Evolutionary conservation across 2,797 vertebrate species (phyloP).

Genomic region (Vultur gryphus): DNA sequence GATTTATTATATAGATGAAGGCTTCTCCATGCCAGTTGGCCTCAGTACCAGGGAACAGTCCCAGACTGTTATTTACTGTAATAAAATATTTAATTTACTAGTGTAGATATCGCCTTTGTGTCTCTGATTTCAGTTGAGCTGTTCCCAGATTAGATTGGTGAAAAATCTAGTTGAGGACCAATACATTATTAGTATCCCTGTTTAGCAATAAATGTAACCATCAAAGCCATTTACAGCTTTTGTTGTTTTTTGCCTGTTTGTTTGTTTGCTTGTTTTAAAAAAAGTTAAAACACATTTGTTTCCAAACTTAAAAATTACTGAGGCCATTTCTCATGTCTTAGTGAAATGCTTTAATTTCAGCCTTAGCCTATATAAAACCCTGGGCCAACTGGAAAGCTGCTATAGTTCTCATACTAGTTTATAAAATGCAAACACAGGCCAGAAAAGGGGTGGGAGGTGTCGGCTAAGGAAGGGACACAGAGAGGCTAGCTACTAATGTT

Average conservation of each 20-base stretch:
- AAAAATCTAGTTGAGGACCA: not conserved
- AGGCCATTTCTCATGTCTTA: not conserved
- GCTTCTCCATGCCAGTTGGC: not conserved
- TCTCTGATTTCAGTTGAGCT: not conserved
- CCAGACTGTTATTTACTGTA: constrained; percentile 32
- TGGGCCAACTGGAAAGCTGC: not conserved
- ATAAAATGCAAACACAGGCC: not conserved
- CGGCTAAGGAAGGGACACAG: not conserved
- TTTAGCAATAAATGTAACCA: not conserved
- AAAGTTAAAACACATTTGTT: not conserved
- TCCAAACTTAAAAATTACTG: not conserved
- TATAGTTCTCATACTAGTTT: not conserved
- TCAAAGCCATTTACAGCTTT: not conserved
- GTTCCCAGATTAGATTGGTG: not conserved
- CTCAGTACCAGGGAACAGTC: not conserved
- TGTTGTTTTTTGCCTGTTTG: not conserved
- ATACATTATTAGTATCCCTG: not conserved
- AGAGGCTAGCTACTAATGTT: not conserved
- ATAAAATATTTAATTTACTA: constrained; percentile 34
- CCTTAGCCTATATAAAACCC: not conserved
- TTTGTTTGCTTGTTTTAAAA: not conserved
- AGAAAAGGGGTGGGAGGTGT: not conserved
- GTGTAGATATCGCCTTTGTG: not conserved
- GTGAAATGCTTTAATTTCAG: not conserved
- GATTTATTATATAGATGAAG: not conserved